Percentiles rank a stretch among this genome's conserved stretches.
phyloP scores from a whole-genome alignment of 1,140 invertebrate genomes.

The Temnothorax curvispinosus region DNA sequence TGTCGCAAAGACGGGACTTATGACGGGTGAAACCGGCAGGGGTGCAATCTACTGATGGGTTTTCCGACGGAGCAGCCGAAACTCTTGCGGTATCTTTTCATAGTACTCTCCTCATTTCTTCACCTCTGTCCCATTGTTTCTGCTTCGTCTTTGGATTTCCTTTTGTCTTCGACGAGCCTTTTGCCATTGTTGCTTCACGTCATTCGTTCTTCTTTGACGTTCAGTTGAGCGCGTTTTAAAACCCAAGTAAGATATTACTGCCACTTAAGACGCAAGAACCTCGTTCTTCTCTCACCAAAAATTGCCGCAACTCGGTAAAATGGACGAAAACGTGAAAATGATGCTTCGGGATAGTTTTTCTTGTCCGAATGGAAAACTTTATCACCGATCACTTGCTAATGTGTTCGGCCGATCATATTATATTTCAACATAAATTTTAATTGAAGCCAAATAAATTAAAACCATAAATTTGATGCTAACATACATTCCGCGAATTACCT shows the following conservation, averaged over 20 bases:
- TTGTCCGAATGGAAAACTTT: not conserved
- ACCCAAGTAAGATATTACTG: not conserved
- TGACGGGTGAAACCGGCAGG: not conserved
- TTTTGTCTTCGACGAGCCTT: slow-evolving; percentile 55
- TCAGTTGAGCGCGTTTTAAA: slow-evolving; percentile 17
- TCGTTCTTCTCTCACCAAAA: not conserved
- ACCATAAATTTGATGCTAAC: not conserved
- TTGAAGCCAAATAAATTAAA: not conserved
- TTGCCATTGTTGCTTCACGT: slow-evolving; percentile 58
- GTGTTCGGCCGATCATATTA: not conserved
- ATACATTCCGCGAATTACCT: not conserved
- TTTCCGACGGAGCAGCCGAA: not conserved
- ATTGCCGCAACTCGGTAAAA: not conserved
- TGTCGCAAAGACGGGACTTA: slow-evolving; percentile 32
- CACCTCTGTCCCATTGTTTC: slow-evolving; percentile 56
- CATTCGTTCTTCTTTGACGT: slow-evolving; percentile 3
- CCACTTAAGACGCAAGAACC: slow-evolving; percentile 9
- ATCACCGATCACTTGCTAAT: not conserved
- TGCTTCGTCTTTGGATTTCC: slow-evolving; percentile 39
- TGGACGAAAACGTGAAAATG: not conserved
- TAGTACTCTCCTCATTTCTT: slow-evolving; percentile 33
- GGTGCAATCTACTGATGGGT: slow-evolving; percentile 12
- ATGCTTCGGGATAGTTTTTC: not conserved
- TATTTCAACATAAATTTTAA: not conserved
- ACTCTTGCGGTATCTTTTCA: slow-evolving; percentile 44